These are phyloP conservation scores for Heterohyrax brucei DNA, from an alignment of 2,797 vertebrate species.

Conservation along the genomic window DNA sequence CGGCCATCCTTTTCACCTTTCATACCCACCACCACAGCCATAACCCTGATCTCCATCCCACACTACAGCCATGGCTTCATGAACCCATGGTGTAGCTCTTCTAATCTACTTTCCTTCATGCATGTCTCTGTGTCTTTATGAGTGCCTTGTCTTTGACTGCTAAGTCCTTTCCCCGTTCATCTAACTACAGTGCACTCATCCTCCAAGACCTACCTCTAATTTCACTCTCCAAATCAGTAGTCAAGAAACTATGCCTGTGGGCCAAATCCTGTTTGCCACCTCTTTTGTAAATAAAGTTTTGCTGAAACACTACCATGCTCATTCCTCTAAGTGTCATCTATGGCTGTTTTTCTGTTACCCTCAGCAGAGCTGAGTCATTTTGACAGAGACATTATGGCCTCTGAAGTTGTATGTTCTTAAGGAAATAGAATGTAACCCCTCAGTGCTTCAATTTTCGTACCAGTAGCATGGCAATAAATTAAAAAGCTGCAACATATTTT, in stretches of 20 bases:
- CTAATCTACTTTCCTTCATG: neutral
- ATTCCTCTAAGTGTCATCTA: neutral
- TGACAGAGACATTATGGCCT: neutral
- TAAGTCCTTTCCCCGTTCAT: neutral
- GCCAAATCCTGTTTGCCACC: neutral
- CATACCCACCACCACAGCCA: neutral
- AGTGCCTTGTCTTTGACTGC: neutral
- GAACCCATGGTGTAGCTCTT: neutral
- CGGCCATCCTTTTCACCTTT: neutral
- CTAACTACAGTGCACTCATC: neutral
- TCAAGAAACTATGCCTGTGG: neutral
- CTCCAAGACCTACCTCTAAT: neutral
- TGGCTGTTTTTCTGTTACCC: neutral
- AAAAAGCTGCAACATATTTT: neutral
- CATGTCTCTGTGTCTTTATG: neutral
- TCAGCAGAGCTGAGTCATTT: neutral
- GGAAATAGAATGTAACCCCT: neutral
- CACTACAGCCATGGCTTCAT: neutral
- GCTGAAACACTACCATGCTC: neutral
- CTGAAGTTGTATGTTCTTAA: slow-evolving; percentile 17
- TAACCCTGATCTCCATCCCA: neutral
- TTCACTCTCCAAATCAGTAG: neutral
- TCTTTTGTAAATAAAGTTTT: slow-evolving; percentile 13
- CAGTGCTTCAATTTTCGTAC: neutral
- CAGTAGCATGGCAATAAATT: neutral